phyloP scores from a whole-genome alignment of 2,888 invertebrate species.

The Synanthedon tipuliformis region DNA sequence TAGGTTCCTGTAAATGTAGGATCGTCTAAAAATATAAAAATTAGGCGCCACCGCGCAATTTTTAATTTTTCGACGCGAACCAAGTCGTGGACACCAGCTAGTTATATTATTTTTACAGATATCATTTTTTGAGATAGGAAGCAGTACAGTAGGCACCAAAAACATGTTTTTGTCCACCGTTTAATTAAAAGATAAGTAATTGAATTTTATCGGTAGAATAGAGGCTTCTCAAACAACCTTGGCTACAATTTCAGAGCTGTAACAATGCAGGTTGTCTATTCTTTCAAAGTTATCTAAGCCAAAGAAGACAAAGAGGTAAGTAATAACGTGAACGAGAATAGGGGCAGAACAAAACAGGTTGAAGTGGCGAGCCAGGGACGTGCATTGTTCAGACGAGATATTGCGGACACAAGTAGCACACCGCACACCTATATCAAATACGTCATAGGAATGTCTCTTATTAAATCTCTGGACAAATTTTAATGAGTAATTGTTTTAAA shows the following conservation, averaged over 20 bases:
- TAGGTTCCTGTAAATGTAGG: too few species aligned
- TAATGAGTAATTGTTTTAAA: too few species aligned
- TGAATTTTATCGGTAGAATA: too few species aligned
- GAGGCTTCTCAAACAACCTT: neutral
- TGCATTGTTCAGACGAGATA: slow-evolving; percentile 26
- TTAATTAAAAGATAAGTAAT: too few species aligned
- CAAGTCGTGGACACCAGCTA: too few species aligned
- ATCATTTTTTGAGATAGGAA: too few species aligned
- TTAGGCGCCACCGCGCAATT: too few species aligned
- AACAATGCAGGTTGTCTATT: neutral
- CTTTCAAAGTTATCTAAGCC: slow-evolving; percentile 2
- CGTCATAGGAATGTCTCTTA: neutral
- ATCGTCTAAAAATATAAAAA: too few species aligned
- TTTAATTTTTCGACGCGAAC: too few species aligned
- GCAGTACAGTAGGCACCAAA: too few species aligned
- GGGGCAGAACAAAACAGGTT: slow-evolving; percentile 51
- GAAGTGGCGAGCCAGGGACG: slow-evolving; percentile 37
- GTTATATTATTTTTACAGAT: too few species aligned
- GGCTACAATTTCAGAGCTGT: neutral
- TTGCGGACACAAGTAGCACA: slow-evolving; percentile 1
- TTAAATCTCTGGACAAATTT: neutral
- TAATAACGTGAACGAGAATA: slow-evolving; percentile 56
- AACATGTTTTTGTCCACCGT: too few species aligned
- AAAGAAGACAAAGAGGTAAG: slow-evolving; percentile 23
- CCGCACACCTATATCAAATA: neutral